phyloP scores from a whole-genome alignment of 2,888 invertebrate species.

The Dryocosmus kuriphilus region DNA sequence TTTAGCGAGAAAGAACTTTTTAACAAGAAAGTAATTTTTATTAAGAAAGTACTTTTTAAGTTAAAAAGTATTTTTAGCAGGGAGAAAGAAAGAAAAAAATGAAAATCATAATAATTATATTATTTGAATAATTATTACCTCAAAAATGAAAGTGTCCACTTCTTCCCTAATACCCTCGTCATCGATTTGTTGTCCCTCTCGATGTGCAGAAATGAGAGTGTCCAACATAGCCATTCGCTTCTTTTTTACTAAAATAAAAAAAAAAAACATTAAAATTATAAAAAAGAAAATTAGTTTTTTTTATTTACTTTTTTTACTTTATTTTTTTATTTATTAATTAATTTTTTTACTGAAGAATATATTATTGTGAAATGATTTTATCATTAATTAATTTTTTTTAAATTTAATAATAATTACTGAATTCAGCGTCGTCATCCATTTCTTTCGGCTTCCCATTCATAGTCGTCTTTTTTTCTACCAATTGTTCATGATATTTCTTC shows the following conservation, averaged over 20 bases:
- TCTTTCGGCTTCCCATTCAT: neutral
- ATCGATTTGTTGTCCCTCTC: slow-evolving; percentile 60
- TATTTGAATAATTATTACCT: slow-evolving; percentile 33
- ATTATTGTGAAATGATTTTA: neutral
- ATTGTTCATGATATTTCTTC: slow-evolving; percentile 40
- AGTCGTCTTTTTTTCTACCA: slow-evolving; percentile 23
- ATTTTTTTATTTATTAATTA: no score
- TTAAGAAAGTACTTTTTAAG: no score
- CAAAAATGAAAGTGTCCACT: slow-evolving; percentile 68
- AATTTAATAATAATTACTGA: neutral
- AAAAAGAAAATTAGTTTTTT: no score
- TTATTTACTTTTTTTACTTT: no score
- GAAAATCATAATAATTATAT: no score
- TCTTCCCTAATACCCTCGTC: slow-evolving; percentile 70
- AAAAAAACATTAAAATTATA: no score
- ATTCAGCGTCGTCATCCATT: neutral
- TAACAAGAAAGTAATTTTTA: no score
- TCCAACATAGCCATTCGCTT: slow-evolving; percentile 70
- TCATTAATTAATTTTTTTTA: no score
- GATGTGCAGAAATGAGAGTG: slow-evolving; percentile 65
- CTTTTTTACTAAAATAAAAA: slow-evolving; percentile 50
- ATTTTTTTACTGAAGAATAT: neutral
- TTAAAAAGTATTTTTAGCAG: no score
- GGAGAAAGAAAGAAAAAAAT: no score
- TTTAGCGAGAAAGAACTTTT: no score